Evolutionary conservation across 2,113 vertebrate genomes (phyloP), one percentile per base, ranked within the genome.

Genomic region (Rhinogobius similis): DNA sequence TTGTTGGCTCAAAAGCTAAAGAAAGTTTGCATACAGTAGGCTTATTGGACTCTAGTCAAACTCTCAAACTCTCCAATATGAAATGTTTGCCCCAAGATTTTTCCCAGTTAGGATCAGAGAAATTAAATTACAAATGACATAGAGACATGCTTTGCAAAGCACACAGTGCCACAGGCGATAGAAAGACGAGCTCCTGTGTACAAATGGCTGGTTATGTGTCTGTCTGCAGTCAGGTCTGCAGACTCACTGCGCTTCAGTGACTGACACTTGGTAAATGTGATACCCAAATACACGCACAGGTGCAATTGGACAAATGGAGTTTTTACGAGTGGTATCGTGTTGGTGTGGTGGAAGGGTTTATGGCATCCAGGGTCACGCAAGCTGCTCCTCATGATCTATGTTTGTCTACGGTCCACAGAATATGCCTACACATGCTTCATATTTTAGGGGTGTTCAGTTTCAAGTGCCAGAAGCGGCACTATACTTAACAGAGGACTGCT

Each of bases 371-470:
- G 84, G 88, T 91, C 90, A 88, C 44, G 55, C 70, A 73, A 79
- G 46, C 77, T 46, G 72, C 77, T 89, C 86, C 87, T 83, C 80
- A 72, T 81, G 89, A 67, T 83, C 87, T 81, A 64, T 82, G 73
- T 86, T 78, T 86, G 86, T 84, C 86, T 89, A 72, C n/a, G 24
- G 81, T 87, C 72, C 68, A 75, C 50, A 82, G 79, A 89, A 89
- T 91, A 86, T 82, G 90, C 86, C 89, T 78, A 75, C 91, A 93
- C 90, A 91, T 89, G 90, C 85, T 89, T 83, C 68, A 65, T 87
- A 91, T 91, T 92, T 89, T 89, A 77, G 71, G 78, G 85, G 89
- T 90, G 84, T 90, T 90, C 64, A 65, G 83, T 93, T 93, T 91
- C 86, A 86, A 76, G 46, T 21, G 43, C 64, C 67, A 76, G 79